Percentiles rank a stretch among this genome's conserved stretches.
These are phyloP conservation scores for Tachysurus fulvidraco DNA, from an alignment of 2,113 vertebrate species.

Conservation along the genomic window DNA sequence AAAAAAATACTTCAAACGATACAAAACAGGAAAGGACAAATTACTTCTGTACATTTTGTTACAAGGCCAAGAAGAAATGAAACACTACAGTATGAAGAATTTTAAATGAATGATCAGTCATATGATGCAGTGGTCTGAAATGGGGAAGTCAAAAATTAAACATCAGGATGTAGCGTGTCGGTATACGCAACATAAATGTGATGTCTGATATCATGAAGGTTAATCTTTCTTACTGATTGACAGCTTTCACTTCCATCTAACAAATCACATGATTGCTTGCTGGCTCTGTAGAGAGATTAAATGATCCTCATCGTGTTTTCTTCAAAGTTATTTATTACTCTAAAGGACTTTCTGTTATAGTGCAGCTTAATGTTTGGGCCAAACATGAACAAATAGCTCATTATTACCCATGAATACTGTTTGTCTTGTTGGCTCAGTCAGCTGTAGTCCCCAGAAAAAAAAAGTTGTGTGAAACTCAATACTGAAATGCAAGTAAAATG, in stretches of 20 bases:
- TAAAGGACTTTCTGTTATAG: neutral
- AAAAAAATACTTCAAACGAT: neutral
- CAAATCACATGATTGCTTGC: neutral
- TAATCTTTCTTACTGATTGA: neutral
- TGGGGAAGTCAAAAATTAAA: neutral
- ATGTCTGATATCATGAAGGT: neutral
- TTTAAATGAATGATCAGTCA: neutral
- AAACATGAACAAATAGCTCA: neutral
- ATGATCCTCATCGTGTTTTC: neutral
- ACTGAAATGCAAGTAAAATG: neutral
- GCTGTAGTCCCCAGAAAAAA: neutral
- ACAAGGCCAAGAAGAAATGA: too few relatives aligned
- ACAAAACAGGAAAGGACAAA: neutral
- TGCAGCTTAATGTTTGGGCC: neutral
- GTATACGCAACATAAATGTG: neutral
- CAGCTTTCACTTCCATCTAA: constrained; percentile 3
- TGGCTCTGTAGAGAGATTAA: neutral
- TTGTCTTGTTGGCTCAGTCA: neutral
- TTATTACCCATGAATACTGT: neutral
- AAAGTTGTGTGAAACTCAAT: neutral
- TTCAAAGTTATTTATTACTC: neutral
- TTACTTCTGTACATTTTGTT: neutral
- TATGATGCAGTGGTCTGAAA: neutral
- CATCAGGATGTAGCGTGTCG: neutral
- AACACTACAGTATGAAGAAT: neutral